Conservation (phyloP, 2,888 invertebrate genomes). For the Deilephila porcellus region DNA sequence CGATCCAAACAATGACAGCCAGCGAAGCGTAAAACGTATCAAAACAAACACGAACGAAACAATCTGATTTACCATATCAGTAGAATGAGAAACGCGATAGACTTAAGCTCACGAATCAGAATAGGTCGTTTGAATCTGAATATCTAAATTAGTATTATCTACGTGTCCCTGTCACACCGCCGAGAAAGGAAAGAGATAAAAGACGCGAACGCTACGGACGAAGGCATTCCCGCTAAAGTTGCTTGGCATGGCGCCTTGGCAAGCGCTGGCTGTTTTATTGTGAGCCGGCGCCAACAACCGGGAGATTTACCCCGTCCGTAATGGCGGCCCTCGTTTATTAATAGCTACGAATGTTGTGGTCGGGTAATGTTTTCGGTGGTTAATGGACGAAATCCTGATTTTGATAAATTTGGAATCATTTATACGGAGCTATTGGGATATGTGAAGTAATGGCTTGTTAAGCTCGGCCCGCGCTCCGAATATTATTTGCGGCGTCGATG, state of each 20-base stretch:
- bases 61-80: conserved; percentile 25
- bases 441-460: conserved; percentile 37
- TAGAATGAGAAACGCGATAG: conserved; percentile 24
- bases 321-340: conserved; percentile 65
- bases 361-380: conserved; percentile 59
- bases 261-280: conserved; percentile 65
- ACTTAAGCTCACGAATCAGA: conserved; percentile 25
- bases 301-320: conserved; percentile 69
- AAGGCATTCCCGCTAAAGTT: conserved; percentile 56
- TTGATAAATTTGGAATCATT: conserved; percentile 59
- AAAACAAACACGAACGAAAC: conserved; percentile 24
- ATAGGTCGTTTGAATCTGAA: conserved; percentile 28
- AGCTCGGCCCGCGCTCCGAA: background rate
- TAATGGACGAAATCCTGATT: conserved; percentile 64
- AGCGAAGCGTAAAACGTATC: background rate
- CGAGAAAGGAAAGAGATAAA: conserved; percentile 30
- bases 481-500: background rate
- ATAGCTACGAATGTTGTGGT: conserved; percentile 62
- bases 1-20: background rate
- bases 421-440: conserved; percentile 41
- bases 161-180: conserved; percentile 24
- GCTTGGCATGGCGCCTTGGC: conserved; percentile 74
- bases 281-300: conserved; percentile 68
- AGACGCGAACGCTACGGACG: conserved; percentile 28
- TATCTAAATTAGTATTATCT: conserved; percentile 20